These are phyloP conservation scores for Drosophila subsilvestris DNA, from an alignment of 2,888 invertebrate genomes.

Conservation along the genomic window DNA sequence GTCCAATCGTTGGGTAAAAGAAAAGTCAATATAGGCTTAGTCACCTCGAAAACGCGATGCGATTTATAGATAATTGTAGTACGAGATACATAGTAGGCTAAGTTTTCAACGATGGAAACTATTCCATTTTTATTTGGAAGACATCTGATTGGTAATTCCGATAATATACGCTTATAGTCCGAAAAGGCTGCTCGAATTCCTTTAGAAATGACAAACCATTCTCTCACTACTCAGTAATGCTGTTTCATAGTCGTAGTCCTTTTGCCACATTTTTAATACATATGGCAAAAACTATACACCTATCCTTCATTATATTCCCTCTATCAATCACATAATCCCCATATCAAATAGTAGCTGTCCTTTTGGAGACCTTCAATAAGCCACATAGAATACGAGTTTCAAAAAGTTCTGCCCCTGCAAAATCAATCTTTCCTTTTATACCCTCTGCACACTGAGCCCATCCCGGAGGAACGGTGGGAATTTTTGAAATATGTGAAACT, in stretches of 20 bases:
- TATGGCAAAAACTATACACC: fast-evolving
- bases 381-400: background rate
- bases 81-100: no score
- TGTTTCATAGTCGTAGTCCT: no score
- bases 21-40: background rate
- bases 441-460: no score
- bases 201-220: background rate
- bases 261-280: background rate
- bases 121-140: no score
- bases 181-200: no score
- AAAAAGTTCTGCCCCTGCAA: background rate
- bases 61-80: no score
- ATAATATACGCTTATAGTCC: no score
- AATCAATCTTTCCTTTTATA: background rate
- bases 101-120: no score
- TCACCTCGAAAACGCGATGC: background rate
- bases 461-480: no score
- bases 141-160: no score
- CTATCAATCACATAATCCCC: slow-evolving; percentile 12
- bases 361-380: background rate
- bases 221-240: background rate
- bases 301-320: slow-evolving; percentile 1
- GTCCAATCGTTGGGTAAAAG: background rate
- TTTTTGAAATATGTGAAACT: no score
- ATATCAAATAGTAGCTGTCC: slow-evolving; percentile 4